Evolutionary conservation across 2,113 vertebrate species (phyloP), one percentile per base, ranked within the genome.

Genomic region (Choloepus hoffmanni): DNA sequence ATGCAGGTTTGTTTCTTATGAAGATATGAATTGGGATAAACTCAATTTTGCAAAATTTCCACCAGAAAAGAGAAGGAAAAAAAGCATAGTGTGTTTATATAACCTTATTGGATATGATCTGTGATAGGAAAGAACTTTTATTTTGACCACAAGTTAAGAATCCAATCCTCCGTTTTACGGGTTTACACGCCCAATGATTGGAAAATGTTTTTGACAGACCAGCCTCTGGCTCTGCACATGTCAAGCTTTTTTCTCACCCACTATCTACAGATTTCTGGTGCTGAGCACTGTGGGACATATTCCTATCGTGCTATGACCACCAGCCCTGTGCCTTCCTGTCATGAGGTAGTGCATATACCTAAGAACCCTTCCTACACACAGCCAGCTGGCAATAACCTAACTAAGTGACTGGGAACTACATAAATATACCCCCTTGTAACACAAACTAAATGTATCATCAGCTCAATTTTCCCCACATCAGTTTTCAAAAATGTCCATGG

Each of bases 131-230:
- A 85, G 55, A 74, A 78, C 45, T 91, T 53, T 40, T 76, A 26
- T 92, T 95, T 65, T 74, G 68, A 90, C 45, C 16, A 18, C 53
- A 70, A 95, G 43, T 77, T 45, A 88, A 90, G n/a, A 88, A 62
- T 85, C n/a, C 24, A 50, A 18, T 24, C 14, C 15, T 26, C 24
- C 26, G 28, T 16, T 62, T 63, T 14, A 62, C 21, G n/a, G 40
- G n/a, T 93, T 30, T 60, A 23, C 1, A 3, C 1, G 1, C 55
- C 5, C 60, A 68, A 40, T 30, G 65, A 89, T 1, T 13, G 7
- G 40, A 67, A 81, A 40, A 40, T 55, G 45, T 73, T 93, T 36
- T 67, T n/a, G 53, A 26, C 15, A 36, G 28, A 10, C 21, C 19
- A 30, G 18, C 11, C 50, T 45, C 36, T 13, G 14, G 40, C 68